phyloP scores from a whole-genome alignment of 1,140 invertebrate genomes.

The Drosophila sproati region DNA sequence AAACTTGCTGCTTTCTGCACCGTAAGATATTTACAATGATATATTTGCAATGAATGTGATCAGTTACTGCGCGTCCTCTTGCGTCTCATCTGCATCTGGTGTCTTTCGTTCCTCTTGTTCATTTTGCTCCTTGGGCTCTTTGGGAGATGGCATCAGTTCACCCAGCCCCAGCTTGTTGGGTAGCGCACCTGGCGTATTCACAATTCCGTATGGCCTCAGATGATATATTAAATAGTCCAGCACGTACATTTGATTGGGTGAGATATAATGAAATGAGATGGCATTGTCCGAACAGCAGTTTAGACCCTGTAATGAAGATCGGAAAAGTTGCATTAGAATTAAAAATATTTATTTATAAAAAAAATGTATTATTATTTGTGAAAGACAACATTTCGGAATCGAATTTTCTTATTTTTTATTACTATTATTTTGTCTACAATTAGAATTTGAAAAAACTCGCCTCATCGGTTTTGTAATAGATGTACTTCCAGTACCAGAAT shows the following conservation, averaged over 20 bases:
- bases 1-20: slow-evolving; percentile 1
- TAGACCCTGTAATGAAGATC: slow-evolving; percentile 29
- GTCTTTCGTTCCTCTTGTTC: no score
- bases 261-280: slow-evolving; percentile 97
- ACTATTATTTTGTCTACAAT: no score
- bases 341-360: no score
- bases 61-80: no score
- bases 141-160: not conserved
- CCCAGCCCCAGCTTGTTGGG: slow-evolving; percentile 49
- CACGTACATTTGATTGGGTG: slow-evolving; percentile 96
- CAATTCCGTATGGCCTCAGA: slow-evolving; percentile 92
- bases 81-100: no score
- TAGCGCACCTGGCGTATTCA: slow-evolving; percentile 10
- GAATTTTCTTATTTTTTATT: no score
- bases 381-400: no score
- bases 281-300: slow-evolving; percentile 98
- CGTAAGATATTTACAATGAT: slow-evolving; percentile 22
- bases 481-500: slow-evolving; percentile 60
- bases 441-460: no score
- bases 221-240: slow-evolving; percentile 99
- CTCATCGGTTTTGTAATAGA: slow-evolving; percentile 56
- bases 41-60: no score
- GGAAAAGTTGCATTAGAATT: no score
- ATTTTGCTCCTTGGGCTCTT: no score
- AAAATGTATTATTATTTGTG: no score